These are phyloP conservation scores for Diadema setosum DNA, from an alignment of 35 echinoderm and acorn worm species.

Conservation along the genomic window DNA sequence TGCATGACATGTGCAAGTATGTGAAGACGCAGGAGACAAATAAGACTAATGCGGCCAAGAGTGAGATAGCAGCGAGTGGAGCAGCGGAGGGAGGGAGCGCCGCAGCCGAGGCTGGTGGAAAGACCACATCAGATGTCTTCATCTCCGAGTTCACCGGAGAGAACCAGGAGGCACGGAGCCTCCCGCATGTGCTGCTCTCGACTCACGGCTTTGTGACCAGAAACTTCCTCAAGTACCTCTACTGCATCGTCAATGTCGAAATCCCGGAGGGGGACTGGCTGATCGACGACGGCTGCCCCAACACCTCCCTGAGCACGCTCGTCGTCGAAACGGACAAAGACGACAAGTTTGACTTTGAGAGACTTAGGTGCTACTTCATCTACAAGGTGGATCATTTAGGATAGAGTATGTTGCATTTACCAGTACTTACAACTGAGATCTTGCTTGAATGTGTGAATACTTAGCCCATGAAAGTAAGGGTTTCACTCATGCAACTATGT, in stretches of 20 bases:
- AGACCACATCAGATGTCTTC: background rate
- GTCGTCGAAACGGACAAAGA: constrained; percentile 11
- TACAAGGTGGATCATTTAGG: background rate
- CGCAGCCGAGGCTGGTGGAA: background rate
- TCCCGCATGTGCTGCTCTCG: background rate
- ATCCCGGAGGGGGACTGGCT: background rate
- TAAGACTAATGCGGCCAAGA: background rate
- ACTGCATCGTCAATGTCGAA: background rate
- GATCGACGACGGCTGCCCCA: constrained; percentile 7
- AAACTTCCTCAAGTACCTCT: background rate
- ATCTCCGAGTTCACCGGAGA: background rate
- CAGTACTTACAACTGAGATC: no score
- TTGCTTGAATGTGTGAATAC: no score
- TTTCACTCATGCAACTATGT: no score
- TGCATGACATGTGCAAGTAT: background rate
- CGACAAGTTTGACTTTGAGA: constrained; percentile 11
- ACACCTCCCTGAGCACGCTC: background rate
- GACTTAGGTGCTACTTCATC: background rate
- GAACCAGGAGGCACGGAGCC: background rate
- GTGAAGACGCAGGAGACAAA: background rate
- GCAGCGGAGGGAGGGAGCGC: background rate
- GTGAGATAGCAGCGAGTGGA: background rate
- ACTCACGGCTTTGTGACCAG: background rate
- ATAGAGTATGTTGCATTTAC: background rate
- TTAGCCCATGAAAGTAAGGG: no score